A percentile compares a stretch with the other conserved stretches of the same genome.
Evolutionary conservation across 2,797 vertebrate genomes (phyloP).

Genomic region (Falco peregrinus): DNA sequence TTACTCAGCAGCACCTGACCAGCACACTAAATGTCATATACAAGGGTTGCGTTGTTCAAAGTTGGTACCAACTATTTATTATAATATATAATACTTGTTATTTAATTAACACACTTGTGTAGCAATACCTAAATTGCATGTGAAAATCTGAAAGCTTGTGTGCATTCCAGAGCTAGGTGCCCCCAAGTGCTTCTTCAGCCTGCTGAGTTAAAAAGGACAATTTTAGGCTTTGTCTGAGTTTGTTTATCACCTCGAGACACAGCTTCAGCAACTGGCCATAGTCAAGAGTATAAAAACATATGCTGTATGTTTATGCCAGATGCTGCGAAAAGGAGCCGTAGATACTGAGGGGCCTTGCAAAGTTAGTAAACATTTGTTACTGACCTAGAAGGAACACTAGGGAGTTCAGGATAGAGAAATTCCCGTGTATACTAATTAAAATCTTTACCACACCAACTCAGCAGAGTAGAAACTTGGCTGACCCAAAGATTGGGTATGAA

Average conservation of each 20-base stretch:
- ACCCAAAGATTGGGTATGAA: neutral
- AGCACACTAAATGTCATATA: neutral
- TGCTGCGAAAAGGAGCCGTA: neutral
- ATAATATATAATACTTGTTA: no score
- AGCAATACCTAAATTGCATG: neutral
- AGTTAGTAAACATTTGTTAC: neutral
- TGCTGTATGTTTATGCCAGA: neutral
- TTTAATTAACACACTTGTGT: no score
- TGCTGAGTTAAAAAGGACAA: neutral
- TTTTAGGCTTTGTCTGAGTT: neutral
- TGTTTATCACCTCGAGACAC: neutral
- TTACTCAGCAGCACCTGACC: neutral
- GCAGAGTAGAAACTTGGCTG: neutral
- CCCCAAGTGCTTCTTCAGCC: neutral
- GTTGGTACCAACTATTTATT: neutral
- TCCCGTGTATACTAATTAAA: neutral
- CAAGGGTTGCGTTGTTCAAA: neutral
- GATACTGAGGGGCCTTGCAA: no score
- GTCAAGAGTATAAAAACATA: neutral
- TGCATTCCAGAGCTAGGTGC: neutral
- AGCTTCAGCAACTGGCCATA: neutral
- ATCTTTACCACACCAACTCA: no score
- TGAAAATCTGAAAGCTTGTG: neutral
- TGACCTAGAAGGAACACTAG: neutral
- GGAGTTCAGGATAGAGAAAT: neutral